Conservation (phyloP, 2,113 vertebrate species). For the Hystrix cristata region DNA sequence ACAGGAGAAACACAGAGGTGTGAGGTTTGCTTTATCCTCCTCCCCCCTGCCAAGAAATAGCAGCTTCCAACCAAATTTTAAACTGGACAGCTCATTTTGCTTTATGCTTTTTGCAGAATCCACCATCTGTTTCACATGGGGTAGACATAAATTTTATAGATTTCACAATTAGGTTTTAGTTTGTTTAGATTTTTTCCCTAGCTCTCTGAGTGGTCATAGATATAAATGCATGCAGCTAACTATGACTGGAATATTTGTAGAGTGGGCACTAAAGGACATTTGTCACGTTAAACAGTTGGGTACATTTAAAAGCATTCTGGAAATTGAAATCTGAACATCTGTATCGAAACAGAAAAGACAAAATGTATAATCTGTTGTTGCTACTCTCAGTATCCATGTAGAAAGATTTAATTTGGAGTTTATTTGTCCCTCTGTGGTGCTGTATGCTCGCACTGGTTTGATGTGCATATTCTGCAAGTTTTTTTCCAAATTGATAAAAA, state of each 20-base stretch:
- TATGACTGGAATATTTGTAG: slow-evolving; percentile 76
- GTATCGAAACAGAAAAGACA: slow-evolving; percentile 39
- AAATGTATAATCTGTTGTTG: slow-evolving; percentile 56
- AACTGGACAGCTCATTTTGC: slow-evolving; percentile 55
- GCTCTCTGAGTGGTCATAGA: slow-evolving; percentile 67
- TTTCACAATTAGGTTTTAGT: slow-evolving; percentile 78
- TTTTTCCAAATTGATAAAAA: slow-evolving; percentile 62
- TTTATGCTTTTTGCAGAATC: slow-evolving; percentile 63
- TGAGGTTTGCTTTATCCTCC: slow-evolving; percentile 49
- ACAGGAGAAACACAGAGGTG: background rate
- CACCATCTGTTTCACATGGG: slow-evolving; percentile 63
- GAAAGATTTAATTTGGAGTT: slow-evolving; percentile 74
- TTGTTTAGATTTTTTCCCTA: slow-evolving; percentile 70
- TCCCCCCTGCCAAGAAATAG: slow-evolving; percentile 65
- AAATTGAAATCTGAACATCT: slow-evolving; percentile 83
- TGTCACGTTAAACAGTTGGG: slow-evolving; percentile 73
- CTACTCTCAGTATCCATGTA: background rate
- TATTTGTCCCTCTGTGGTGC: slow-evolving; percentile 69
- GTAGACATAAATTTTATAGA: slow-evolving; percentile 75
- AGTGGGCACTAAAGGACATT: slow-evolving; percentile 67
- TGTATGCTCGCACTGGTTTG: slow-evolving; percentile 16
- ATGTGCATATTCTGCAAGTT: slow-evolving; percentile 71
- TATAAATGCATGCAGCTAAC: slow-evolving; percentile 76
- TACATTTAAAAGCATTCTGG: slow-evolving; percentile 79
- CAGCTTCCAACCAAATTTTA: slow-evolving; percentile 46